phyloP scores from a whole-genome alignment of 2,797 vertebrate genomes.

The Lagorchestes hirsutus region DNA sequence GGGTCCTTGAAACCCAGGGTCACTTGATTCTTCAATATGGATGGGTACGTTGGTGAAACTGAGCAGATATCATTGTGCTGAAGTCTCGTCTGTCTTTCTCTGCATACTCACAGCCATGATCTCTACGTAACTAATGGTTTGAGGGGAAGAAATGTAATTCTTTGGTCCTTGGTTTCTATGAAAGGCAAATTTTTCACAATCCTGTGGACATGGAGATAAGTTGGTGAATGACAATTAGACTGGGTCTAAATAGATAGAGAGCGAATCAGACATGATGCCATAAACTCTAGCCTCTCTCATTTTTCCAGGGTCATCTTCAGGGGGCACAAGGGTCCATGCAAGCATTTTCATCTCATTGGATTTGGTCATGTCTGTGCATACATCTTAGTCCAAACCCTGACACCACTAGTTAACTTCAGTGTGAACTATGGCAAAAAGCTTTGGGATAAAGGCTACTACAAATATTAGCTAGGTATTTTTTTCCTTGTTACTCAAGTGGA shows the following conservation, averaged over 20 bases:
- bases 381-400: neutral
- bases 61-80: constrained; percentile 58
- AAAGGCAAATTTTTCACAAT: constrained; percentile 85
- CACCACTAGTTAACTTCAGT: neutral
- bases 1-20: constrained; percentile 51
- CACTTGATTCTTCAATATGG: neutral
- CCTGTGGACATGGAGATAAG: constrained; percentile 78
- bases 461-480: neutral
- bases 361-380: neutral
- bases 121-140: constrained; percentile 74
- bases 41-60: neutral
- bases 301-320: constrained; percentile 1
- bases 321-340: neutral
- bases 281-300: constrained; percentile 41
- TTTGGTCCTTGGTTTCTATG: constrained; percentile 88
- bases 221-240: constrained; percentile 82
- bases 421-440: neutral
- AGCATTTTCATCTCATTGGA: constrained; percentile 10
- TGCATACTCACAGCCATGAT: constrained; percentile 63
- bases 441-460: neutral
- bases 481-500: neutral
- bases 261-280: constrained; percentile 55
- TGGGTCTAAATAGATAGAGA: constrained; percentile 64
- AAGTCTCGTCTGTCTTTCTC: constrained; percentile 61
- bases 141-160: constrained; percentile 83